A percentile compares a stretch with the other conserved stretches of the same genome.
Evolutionary conservation across 2,113 vertebrate genomes (phyloP).

Genomic region (Antechinus flavipes): DNA sequence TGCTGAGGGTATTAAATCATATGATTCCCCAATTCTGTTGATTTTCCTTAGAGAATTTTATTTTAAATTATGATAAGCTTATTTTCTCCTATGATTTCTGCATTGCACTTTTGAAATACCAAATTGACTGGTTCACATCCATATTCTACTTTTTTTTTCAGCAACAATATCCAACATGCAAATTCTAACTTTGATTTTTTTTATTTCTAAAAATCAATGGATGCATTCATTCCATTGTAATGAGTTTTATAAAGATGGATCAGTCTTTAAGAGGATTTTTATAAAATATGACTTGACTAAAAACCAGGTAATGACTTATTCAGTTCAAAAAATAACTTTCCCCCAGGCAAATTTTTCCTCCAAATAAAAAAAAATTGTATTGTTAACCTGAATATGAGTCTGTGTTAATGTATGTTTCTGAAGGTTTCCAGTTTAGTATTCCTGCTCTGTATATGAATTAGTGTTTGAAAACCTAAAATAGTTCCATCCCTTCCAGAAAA

Average conservation of each 20-base stretch:
- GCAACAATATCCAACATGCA: constrained; percentile 27
- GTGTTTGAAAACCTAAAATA: background rate
- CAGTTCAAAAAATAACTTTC: background rate
- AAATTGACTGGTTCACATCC: constrained; percentile 46
- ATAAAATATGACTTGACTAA: constrained; percentile 31
- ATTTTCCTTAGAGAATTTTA: background rate
- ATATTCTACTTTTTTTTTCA: background rate
- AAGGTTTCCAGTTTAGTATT: background rate
- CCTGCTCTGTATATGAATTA: background rate
- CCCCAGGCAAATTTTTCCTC: background rate
- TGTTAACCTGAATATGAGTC: background rate
- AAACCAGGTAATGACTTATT: constrained; percentile 43
- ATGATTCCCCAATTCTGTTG: background rate
- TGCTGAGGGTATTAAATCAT: background rate
- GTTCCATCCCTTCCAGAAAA: background rate
- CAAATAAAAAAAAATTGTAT: background rate
- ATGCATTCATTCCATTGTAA: constrained; percentile 14
- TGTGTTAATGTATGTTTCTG: background rate
- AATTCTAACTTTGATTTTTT: constrained; percentile 21
- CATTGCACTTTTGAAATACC: constrained; percentile 4
- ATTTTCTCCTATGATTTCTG: background rate
- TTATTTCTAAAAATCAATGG: constrained; percentile 34
- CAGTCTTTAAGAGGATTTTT: constrained; percentile 40
- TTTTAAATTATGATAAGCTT: background rate
- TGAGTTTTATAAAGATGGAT: constrained; percentile 54